Conservation (phyloP, 2,888 invertebrate genomes). For the Acleris literana region DNA sequence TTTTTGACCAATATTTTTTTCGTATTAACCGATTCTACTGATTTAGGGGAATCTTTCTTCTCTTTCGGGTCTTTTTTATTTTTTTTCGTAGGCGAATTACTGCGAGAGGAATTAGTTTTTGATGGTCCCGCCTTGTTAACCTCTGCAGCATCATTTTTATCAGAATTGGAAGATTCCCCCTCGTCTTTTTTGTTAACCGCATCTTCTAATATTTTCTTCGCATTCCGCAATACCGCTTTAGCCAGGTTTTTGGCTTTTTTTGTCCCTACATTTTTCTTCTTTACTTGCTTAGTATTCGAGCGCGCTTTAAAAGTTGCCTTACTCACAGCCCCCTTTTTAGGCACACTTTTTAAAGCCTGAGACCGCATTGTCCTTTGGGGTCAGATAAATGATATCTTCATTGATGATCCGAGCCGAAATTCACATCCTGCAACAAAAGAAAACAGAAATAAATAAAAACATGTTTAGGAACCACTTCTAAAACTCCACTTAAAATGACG, state of each 20-base stretch:
- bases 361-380: constrained; percentile 77
- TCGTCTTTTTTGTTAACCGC: constrained; percentile 52
- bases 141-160: constrained; percentile 58
- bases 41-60: constrained; percentile 62
- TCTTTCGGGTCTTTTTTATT: constrained; percentile 67
- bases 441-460: constrained; percentile 29
- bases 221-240: constrained; percentile 59
- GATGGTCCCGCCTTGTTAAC: constrained; percentile 55
- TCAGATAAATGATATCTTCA: constrained; percentile 65
- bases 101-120: constrained; percentile 53
- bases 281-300: constrained; percentile 57
- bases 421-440: constrained; percentile 78
- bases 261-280: constrained; percentile 60
- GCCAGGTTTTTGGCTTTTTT: constrained; percentile 67
- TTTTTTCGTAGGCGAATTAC: constrained; percentile 65
- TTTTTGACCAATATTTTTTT: constrained; percentile 29
- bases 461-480: background rate
- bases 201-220: constrained; percentile 67
- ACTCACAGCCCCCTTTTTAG: constrained; percentile 73
- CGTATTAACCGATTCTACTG: constrained; percentile 44
- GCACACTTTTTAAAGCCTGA: constrained; percentile 73
- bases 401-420: constrained; percentile 61
- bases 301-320: constrained; percentile 66
- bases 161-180: constrained; percentile 50
- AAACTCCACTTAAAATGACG: too few relatives aligned